Base-by-base conservation (phyloP, 2,113 vertebrate species). In the Arothron firmamentum region DNA sequence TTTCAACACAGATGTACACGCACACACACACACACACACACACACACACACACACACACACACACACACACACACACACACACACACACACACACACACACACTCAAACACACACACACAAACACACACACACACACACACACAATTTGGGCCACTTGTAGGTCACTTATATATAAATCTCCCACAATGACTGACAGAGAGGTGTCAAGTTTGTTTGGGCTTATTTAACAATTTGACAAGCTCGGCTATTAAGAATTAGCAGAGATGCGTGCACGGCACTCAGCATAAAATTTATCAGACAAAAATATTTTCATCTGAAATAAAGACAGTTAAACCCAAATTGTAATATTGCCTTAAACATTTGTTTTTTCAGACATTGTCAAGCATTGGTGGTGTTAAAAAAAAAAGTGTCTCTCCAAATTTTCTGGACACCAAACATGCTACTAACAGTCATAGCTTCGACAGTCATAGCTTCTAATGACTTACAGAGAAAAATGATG, bases 111-210 rank as follows among this genome's bases (percentile, higher is more conserved):
- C 65, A 55, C 45, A 51, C 45, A 59, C 47, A 57, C 31, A 47
- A 52, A 55, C 21, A 50, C 34, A 60, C 52, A 56, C 13, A 43
- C 17, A 65, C 56, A 59, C 56, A 65, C 19, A 45, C 64, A 56
- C 56, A 67, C 51, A 58, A n/a, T 67, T 53, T 17, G 11, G 52
- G 72, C 56, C 63, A 73, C 66, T 75, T 81, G 77, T 62, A 77
- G 74, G 78, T 85, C 74, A 83, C 67, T 41, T 70, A 48, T 68
- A 68, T 73, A 70, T 77, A 65, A 69, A 46, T 59, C 56, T 82
- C 76, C 59, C 67, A 67, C 62, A 61, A 76, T 52, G 76, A 74
- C 63, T 74, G 69, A 70, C 70, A 69, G 59, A 75, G 73, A 80
- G 75, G 77, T 74, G 72, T 55, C 21, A 70, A 74, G 60, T 74